Evolutionary conservation across 2,797 vertebrate genomes (phyloP).

Genomic region (Vultur gryphus): DNA sequence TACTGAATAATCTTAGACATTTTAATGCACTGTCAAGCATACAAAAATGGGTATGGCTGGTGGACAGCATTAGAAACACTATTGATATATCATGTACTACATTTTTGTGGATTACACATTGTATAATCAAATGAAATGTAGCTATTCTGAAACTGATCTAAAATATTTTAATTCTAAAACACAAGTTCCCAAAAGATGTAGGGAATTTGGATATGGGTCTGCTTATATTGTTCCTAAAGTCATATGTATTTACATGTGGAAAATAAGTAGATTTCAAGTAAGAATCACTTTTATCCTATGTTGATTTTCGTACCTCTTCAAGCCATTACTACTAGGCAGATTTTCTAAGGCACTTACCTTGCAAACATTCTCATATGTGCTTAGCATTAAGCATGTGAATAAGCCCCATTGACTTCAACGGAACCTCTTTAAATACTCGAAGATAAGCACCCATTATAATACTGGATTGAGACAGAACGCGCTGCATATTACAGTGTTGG

Average conservation of each 20-base stretch:
- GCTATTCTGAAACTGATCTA: conserved; percentile 22
- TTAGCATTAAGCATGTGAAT: neutral
- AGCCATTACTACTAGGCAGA: neutral
- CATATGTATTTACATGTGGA: neutral
- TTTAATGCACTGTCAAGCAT: neutral
- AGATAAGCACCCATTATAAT: neutral
- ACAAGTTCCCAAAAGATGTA: neutral
- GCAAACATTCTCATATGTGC: neutral
- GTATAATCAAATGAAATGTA: neutral
- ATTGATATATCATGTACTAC: rapidly evolving
- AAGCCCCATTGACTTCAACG: neutral
- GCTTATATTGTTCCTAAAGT: neutral
- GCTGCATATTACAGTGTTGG: neutral
- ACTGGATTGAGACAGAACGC: neutral
- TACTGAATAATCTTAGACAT: neutral
- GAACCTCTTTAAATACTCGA: neutral
- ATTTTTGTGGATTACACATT: neutral
- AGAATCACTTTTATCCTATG: conserved; percentile 37
- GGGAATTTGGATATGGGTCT: neutral
- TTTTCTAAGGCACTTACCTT: neutral
- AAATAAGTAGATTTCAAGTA: conserved; percentile 40
- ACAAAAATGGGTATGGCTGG: neutral
- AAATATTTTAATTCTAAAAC: neutral
- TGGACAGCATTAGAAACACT: conserved; percentile 3
- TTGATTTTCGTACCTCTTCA: conserved; percentile 55